Evolutionary conservation across 2,888 invertebrate species (phyloP).

Genomic region (Cheilosia vernalis): DNA sequence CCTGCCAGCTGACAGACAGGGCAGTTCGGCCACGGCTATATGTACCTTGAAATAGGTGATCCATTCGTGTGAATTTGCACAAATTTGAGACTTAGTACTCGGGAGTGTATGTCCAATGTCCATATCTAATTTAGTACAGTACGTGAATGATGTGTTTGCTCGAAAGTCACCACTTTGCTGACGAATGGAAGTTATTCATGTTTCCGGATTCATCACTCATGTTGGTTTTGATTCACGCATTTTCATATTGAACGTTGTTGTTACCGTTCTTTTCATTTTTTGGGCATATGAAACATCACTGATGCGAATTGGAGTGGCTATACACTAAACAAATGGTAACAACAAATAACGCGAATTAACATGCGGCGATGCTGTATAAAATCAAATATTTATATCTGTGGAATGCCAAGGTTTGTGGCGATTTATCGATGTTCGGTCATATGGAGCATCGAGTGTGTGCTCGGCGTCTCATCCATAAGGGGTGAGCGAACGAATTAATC

Average conservation of each 20-base stretch:
- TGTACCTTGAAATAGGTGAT: conserved; percentile 21
- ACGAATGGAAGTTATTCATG: conserved; percentile 13
- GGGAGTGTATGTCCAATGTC: not conserved
- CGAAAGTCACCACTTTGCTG: conserved; percentile 14
- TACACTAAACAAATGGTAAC: not conserved
- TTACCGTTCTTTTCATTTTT: not conserved
- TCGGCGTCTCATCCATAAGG: conserved; percentile 1
- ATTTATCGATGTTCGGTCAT: not conserved
- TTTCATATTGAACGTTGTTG: not conserved
- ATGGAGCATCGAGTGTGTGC: not conserved
- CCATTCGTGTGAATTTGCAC: conserved; percentile 10
- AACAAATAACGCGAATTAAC: not conserved
- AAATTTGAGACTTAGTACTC: not conserved
- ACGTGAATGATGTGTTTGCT: conserved; percentile 32
- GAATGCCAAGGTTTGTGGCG: conserved; percentile 25
- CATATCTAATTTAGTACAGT: conserved; percentile 3
- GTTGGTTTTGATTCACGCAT: not conserved
- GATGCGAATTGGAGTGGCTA: not conserved
- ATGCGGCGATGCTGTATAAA: conserved; percentile 19
- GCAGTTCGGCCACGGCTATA: not conserved
- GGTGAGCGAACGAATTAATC: not conserved
- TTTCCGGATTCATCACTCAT: conserved; percentile 37
- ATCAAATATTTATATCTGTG: not conserved
- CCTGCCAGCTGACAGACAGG: not conserved
- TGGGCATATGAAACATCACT: not conserved